Evolutionary conservation across 2,888 invertebrate genomes (phyloP).

Genomic region (Lasioglossum leucozonium): DNA sequence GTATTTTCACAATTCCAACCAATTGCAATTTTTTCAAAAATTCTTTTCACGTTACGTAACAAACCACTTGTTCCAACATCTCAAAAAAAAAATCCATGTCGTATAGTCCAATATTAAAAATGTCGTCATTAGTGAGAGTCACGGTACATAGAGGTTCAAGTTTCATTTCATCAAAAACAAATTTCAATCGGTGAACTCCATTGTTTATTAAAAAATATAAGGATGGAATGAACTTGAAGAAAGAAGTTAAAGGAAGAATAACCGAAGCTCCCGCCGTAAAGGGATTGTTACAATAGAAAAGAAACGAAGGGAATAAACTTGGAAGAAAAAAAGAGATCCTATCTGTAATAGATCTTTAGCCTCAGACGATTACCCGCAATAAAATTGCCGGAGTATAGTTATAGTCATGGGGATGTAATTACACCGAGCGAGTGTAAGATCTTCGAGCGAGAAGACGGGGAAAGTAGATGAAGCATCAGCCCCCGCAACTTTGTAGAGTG

Average conservation of each 20-base stretch:
- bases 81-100: no score
- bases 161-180: neutral
- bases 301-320: neutral
- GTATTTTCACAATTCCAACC: no score
- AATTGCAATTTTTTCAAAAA: no score
- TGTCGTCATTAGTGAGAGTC: no score
- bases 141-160: neutral
- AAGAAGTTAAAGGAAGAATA: neutral
- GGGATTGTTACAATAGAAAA: neutral
- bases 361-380: neutral
- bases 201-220: neutral
- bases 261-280: neutral
- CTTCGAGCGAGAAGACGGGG: neutral
- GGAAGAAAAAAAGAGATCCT: neutral
- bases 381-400: neutral
- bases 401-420: neutral
- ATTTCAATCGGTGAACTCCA: neutral
- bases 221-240: neutral
- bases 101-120: no score
- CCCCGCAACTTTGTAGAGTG: conserved; percentile 5
- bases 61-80: no score
- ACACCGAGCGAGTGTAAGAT: neutral
- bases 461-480: conserved; percentile 5
- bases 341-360: neutral
- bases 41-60: no score